These are phyloP conservation scores for Panurus biarmicus DNA, from an alignment of 2,113 vertebrate species.

Conservation along the genomic window DNA sequence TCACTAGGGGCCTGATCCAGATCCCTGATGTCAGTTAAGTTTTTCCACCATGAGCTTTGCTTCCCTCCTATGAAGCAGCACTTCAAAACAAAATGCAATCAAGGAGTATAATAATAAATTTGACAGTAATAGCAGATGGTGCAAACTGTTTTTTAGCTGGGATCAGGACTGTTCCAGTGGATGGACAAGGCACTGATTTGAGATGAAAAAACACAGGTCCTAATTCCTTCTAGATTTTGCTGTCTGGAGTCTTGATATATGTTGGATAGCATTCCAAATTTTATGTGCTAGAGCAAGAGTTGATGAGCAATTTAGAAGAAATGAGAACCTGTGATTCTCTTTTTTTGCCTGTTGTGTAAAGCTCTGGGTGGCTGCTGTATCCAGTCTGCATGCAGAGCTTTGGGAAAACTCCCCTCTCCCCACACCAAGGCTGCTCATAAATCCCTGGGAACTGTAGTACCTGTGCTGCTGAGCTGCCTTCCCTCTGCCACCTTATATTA, in stretches of 20 bases:
- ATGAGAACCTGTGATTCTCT: background rate
- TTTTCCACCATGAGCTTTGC: background rate
- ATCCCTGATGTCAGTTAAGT: background rate
- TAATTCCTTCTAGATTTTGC: background rate
- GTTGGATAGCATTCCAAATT: background rate
- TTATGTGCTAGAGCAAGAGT: background rate
- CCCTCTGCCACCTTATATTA: rapidly evolving
- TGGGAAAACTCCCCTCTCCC: background rate
- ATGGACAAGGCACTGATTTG: background rate
- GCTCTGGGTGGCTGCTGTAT: background rate
- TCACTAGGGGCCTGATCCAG: background rate
- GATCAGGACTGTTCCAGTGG: background rate
- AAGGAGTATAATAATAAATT: background rate
- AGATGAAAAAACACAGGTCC: background rate
- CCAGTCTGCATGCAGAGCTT: background rate
- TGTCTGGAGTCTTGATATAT: background rate
- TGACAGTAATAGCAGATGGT: background rate
- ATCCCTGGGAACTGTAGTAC: background rate
- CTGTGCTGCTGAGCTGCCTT: background rate
- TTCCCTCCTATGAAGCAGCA: background rate
- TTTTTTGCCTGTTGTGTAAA: background rate
- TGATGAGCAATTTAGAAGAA: background rate
- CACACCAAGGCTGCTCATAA: background rate
- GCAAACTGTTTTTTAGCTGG: background rate
- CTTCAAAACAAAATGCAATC: background rate